A percentile compares a stretch with the other conserved stretches of the same genome.
Conservation (phyloP, 2,888 invertebrate species). For the Anodontia alba region DNA sequence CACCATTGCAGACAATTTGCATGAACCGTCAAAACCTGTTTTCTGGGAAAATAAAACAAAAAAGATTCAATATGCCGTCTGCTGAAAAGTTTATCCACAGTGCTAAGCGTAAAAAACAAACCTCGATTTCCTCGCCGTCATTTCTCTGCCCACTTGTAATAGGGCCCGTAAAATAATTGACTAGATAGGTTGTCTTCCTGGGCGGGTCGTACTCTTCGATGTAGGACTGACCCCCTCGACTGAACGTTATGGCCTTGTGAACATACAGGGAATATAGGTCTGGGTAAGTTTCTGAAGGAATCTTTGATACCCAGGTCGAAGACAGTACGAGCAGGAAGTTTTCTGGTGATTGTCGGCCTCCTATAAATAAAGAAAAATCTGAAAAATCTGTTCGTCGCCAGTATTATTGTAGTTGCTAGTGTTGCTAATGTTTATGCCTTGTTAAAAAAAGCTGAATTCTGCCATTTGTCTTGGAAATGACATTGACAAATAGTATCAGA, state of each 20-base stretch:
- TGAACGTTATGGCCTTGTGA: conserved; percentile 70
- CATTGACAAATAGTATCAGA: too few relatives aligned
- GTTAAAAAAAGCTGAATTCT: too few relatives aligned
- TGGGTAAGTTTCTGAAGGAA: conserved; percentile 27
- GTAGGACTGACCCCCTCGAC: conserved; percentile 59
- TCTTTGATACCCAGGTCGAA: conserved; percentile 60
- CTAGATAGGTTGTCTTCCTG: conserved; percentile 66
- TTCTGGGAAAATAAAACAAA: too few relatives aligned
- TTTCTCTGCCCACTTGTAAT: conserved; percentile 59
- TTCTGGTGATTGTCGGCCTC: conserved; percentile 64
- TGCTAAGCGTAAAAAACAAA: not conserved
- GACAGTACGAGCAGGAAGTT: conserved; percentile 66
- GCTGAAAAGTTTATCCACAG: too few relatives aligned
- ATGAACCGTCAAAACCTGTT: too few relatives aligned
- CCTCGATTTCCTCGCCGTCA: conserved; percentile 34
- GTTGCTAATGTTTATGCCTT: too few relatives aligned
- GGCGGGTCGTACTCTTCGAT: conserved; percentile 68
- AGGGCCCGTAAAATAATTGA: conserved; percentile 66
- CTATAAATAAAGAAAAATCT: conserved; percentile 38
- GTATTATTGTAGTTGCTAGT: too few relatives aligned
- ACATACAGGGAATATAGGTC: conserved; percentile 53
- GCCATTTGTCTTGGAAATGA: too few relatives aligned
- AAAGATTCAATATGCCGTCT: too few relatives aligned
- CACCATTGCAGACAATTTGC: too few relatives aligned
- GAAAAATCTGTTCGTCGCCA: too few relatives aligned